Percentiles rank a stretch among this genome's conserved stretches.
These are phyloP conservation scores for Campoplex capitator DNA, from an alignment of 2,888 invertebrate species.

Conservation along the genomic window DNA sequence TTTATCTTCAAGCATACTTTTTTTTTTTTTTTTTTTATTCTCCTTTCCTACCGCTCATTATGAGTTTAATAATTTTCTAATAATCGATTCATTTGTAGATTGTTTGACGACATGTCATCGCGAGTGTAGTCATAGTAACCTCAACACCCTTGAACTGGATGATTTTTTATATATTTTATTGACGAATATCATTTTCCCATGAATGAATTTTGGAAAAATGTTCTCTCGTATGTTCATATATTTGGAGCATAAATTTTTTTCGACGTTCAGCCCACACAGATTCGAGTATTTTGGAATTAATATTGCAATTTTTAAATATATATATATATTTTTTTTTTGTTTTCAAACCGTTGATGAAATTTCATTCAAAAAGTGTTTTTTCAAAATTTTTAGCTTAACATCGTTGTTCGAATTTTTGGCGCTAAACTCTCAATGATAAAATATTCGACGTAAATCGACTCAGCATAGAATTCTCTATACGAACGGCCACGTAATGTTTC, in stretches of 20 bases:
- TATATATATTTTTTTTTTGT: neutral
- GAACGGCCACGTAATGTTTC: neutral
- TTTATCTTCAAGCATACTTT: neutral
- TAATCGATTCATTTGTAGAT: neutral
- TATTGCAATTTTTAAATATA: neutral
- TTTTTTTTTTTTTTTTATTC: neutral
- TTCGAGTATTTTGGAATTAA: neutral
- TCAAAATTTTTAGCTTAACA: neutral
- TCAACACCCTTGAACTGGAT: neutral
- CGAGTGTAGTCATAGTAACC: slow-evolving; percentile 48
- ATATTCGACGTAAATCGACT: neutral
- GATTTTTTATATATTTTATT: neutral
- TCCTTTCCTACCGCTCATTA: neutral
- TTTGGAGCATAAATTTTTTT: too few relatives aligned
- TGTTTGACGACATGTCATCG: slow-evolving; percentile 28
- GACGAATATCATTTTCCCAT: neutral
- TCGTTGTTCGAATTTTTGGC: neutral
- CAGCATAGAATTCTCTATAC: neutral
- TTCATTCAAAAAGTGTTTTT: neutral
- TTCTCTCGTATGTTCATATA: too few relatives aligned
- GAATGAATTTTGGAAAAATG: neutral
- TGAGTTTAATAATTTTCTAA: neutral
- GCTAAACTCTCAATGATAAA: neutral
- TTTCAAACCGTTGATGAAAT: neutral
- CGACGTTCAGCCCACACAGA: too few relatives aligned